phyloP scores from a whole-genome alignment of 2,797 vertebrate genomes.

The Heteromormyrus szaboi region DNA sequence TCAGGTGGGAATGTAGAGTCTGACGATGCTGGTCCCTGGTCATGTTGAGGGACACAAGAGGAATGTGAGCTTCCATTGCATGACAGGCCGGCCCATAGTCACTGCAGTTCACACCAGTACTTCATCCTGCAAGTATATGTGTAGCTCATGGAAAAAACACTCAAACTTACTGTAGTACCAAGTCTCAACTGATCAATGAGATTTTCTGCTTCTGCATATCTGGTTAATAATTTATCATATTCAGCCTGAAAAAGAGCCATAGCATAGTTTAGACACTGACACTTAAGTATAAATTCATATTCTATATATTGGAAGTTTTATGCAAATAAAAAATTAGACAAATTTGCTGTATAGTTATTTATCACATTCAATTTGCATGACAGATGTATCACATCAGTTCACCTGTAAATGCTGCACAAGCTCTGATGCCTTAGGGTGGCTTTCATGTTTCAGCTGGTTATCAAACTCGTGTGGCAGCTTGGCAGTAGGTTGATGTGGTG shows the following conservation, averaged over 20 bases:
- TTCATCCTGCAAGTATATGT: background rate
- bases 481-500: conserved; percentile 13
- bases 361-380: background rate
- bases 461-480: conserved; percentile 41
- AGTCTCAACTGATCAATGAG: conserved; percentile 56
- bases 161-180: conserved; percentile 47
- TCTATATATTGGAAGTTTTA: background rate
- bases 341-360: background rate
- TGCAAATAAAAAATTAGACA: background rate
- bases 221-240: conserved; percentile 60
- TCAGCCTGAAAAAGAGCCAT: conserved; percentile 49
- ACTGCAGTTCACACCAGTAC: background rate
- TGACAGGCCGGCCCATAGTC: background rate
- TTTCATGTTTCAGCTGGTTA: conserved; percentile 41
- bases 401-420: conserved; percentile 61
- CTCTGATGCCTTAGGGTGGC: conserved; percentile 27
- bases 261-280: background rate
- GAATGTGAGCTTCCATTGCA: background rate
- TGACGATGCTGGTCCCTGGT: conserved; percentile 35
- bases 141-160: background rate
- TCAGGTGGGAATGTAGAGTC: conserved; percentile 35
- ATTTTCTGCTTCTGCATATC: conserved; percentile 58
- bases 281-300: background rate
- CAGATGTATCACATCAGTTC: background rate
- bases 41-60: background rate